These are phyloP conservation scores for Gonocerus acuteangulatus DNA, from an alignment of 2,888 invertebrate genomes.

Conservation along the genomic window DNA sequence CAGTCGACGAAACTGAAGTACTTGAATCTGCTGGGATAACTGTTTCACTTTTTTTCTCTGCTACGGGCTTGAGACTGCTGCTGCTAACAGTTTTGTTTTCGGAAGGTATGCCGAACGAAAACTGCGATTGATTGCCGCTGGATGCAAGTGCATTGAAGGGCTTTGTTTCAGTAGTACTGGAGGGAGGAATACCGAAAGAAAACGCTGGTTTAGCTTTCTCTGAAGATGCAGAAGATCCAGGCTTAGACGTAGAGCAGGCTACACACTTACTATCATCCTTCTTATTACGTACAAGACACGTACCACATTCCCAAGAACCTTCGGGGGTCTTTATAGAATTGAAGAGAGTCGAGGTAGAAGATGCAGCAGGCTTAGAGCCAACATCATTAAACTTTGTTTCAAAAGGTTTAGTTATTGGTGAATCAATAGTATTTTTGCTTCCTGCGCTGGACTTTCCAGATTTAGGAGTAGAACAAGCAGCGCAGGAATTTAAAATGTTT, in stretches of 20 bases:
- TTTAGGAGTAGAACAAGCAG: slow-evolving; percentile 48
- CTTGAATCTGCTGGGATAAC: neutral
- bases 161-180: neutral
- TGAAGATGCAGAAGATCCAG: slow-evolving; percentile 40
- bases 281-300: slow-evolving; percentile 55
- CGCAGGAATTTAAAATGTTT: slow-evolving; percentile 45
- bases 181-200: slow-evolving; percentile 33
- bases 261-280: slow-evolving; percentile 47
- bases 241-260: slow-evolving; percentile 53
- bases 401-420: slow-evolving; percentile 7
- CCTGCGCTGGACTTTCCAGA: slow-evolving; percentile 1
- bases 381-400: neutral
- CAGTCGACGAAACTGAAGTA: slow-evolving; percentile 7
- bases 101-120: neutral
- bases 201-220: slow-evolving; percentile 33
- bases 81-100: neutral
- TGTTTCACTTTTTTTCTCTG: neutral
- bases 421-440: neutral
- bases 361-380: neutral
- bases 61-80: neutral
- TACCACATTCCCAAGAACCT: slow-evolving; percentile 54
- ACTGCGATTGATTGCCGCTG: neutral
- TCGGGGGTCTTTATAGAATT: slow-evolving; percentile 43
- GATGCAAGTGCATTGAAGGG: neutral
- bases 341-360: slow-evolving; percentile 38